Evolutionary conservation across 2,797 vertebrate genomes (phyloP).

Genomic region (Pantherophis alleghaniensis): DNA sequence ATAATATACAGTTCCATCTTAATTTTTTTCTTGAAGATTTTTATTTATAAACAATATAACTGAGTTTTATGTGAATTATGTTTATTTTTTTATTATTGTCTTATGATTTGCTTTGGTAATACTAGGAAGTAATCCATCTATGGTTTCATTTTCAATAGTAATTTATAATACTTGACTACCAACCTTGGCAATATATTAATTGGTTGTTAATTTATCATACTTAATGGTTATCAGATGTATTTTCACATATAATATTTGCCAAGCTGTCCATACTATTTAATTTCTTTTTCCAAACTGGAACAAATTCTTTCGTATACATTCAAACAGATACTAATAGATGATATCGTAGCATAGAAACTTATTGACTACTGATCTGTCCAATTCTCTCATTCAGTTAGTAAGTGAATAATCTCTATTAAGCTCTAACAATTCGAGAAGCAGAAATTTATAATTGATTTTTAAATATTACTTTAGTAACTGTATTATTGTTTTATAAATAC

Average conservation of each 20-base stretch:
- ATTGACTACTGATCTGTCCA: neutral
- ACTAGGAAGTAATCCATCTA: neutral
- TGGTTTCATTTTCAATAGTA: neutral
- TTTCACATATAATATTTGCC: neutral
- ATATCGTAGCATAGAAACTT: neutral
- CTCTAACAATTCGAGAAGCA: neutral
- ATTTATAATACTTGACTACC: neutral
- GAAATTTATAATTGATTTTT: neutral
- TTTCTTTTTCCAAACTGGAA: neutral
- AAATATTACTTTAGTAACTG: neutral
- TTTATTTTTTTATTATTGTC: neutral
- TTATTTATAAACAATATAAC: neutral
- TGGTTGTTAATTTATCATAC: neutral
- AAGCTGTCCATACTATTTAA: neutral
- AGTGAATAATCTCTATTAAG: neutral
- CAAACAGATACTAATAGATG: neutral
- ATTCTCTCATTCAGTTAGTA: conserved; percentile 1
- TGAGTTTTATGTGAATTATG: neutral
- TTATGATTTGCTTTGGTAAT: neutral
- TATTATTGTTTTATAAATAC: conserved; percentile 4
- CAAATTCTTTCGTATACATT: neutral
- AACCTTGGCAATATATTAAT: neutral
- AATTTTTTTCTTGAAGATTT: neutral
- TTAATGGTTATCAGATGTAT: neutral
- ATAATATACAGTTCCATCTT: neutral